Base-by-base conservation (phyloP, 2,113 vertebrate species). In the human region DNA sequence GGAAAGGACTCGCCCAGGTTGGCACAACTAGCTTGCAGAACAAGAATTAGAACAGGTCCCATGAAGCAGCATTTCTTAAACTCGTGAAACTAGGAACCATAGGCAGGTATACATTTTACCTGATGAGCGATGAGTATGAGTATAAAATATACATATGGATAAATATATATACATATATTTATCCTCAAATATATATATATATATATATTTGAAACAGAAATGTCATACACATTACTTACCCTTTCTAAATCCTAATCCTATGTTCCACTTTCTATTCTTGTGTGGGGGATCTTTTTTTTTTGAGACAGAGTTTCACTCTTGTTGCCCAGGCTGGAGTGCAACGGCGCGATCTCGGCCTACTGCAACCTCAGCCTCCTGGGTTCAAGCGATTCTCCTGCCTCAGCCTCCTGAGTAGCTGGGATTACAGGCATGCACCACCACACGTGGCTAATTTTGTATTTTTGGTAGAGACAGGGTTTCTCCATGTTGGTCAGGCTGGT, bases 1-100 rank as follows among this genome's bases (percentile, higher is more conserved):
- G 55, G 80, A 91, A 94, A 70, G 43, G 87, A 76, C 80, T 57
- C 45, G 20, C 43, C 80, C 80, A 45, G 75, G 68, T 50, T 93
- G 75, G 87, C 90, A 66, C 30, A 48, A n/a, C 30, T 92, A 92
- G 78, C 82, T 89, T 64, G 57, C 40, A 89, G 92, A 84, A 92
- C 83, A 27, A 93, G 78, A 89, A 94, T 59, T 32, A 48, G 40
- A 91, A 48, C 68, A 83, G 76, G 43, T 75, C 82, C 68, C 79
- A 79, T 10, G 8, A 81, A 85, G 45, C 59, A 30, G 30, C 73
- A 89, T 89, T 83, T 88, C 68, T 89, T 45, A 76, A 32, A 75
- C 76, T 80, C 70, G 25, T 38, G 66, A 92, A 84, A 68, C 32
- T 17, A 81, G 64, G n/a, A 43, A 52, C 57, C 78, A 35, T 43